Evolutionary conservation across 92 coral and sea anemone species (phyloP).

Genomic region (Paramuricea clavata): DNA sequence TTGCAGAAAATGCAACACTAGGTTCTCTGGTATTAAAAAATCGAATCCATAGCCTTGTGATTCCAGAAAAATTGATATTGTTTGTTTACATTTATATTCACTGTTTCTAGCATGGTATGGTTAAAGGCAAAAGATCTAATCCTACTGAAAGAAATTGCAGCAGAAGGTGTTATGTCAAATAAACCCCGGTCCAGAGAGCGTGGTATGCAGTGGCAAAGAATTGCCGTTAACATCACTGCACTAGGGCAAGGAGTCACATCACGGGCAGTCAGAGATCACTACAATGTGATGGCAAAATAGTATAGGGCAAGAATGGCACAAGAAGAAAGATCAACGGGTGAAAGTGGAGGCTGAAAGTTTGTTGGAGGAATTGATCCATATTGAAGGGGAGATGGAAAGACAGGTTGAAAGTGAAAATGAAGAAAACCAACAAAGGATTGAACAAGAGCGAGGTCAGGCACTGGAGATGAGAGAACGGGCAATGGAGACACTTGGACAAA

Average conservation of each 20-base stretch:
- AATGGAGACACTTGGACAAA: slow-evolving; percentile 67
- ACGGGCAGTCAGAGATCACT: slow-evolving; percentile 68
- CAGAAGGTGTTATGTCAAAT: slow-evolving; percentile 62
- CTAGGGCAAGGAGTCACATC: slow-evolving; percentile 57
- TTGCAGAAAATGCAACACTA: no score
- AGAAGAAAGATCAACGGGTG: slow-evolving; percentile 73
- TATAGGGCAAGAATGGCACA: slow-evolving; percentile 49
- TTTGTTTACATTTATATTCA: no score
- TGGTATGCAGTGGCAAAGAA: slow-evolving; percentile 66
- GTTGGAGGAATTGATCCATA: slow-evolving; percentile 65
- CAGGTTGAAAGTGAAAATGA: slow-evolving; percentile 39
- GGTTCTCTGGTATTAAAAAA: no score
- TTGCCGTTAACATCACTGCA: slow-evolving; percentile 57
- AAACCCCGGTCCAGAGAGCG: slow-evolving; percentile 63
- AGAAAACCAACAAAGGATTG: slow-evolving; percentile 52
- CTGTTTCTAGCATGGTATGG: slow-evolving; percentile 61
- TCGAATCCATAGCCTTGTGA: no score
- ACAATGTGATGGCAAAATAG: slow-evolving; percentile 54
- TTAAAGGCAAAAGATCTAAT: slow-evolving; percentile 59
- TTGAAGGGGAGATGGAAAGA: slow-evolving; percentile 61
- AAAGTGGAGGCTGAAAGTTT: slow-evolving; percentile 66
- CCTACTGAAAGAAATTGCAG: slow-evolving; percentile 63
- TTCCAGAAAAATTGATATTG: no score
- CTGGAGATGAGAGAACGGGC: slow-evolving; percentile 69
- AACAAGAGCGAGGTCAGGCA: slow-evolving; percentile 59